These are phyloP conservation scores for Anser cygnoides DNA, from an alignment of 2,113 vertebrate species.

Conservation along the genomic window DNA sequence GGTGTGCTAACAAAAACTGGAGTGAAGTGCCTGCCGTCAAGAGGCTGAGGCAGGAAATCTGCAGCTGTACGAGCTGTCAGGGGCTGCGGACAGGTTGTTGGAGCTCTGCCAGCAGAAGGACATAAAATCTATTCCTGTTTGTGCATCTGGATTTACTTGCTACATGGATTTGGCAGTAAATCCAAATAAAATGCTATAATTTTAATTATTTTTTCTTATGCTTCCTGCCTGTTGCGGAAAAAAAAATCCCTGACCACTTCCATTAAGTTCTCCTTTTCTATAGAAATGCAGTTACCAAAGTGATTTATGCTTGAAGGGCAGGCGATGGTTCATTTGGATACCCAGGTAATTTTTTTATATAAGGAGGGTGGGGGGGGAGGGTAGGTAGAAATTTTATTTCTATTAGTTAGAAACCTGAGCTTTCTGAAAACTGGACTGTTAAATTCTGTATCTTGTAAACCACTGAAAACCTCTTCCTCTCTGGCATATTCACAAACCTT, in stretches of 20 bases:
- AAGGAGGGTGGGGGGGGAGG: too few species aligned
- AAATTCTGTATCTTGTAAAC: background rate
- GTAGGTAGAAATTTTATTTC: background rate
- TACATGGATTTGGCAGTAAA: background rate
- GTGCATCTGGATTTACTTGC: constrained; percentile 6
- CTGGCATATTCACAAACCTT: background rate
- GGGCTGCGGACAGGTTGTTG: background rate
- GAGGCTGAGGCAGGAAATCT: background rate
- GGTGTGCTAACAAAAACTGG: background rate
- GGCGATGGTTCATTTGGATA: background rate
- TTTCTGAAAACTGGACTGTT: background rate
- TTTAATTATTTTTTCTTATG: constrained; percentile 22
- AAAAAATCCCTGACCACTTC: background rate
- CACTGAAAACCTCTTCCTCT: background rate
- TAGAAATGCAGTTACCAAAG: background rate
- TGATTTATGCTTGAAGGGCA: background rate
- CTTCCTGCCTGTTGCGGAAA: background rate
- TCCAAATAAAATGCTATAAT: background rate
- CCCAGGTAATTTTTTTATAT: background rate
- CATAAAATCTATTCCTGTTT: constrained; percentile 24
- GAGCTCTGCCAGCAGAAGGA: background rate
- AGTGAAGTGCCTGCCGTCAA: background rate
- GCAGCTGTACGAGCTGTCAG: background rate
- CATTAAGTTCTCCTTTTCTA: background rate
- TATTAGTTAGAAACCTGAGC: background rate